Percentiles rank a stretch among this genome's conserved stretches.
Evolutionary conservation across 2,797 vertebrate species (phyloP).

Genomic region (Lagorchestes hirsutus): DNA sequence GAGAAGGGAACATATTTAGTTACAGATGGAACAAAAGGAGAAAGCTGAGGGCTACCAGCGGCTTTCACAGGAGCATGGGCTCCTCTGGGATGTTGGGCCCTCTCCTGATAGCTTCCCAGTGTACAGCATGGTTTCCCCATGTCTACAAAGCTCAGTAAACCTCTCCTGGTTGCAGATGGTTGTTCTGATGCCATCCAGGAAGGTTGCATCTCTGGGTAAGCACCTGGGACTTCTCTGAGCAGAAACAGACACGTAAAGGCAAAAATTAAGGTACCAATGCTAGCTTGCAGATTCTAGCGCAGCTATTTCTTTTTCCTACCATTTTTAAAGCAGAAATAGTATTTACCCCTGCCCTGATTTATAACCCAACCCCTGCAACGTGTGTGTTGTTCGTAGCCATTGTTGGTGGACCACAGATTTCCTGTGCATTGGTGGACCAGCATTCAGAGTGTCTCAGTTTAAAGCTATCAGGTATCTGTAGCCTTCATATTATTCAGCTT

Average conservation of each 20-base stretch:
- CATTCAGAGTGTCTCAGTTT: neutral
- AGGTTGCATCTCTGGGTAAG: neutral
- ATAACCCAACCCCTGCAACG: neutral
- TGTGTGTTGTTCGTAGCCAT: neutral
- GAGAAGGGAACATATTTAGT: neutral
- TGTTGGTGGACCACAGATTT: neutral
- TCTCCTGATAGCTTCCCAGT: neutral
- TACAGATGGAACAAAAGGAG: neutral
- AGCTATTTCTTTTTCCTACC: neutral
- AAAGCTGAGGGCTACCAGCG: neutral
- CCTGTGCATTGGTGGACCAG: neutral
- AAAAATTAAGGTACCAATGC: neutral
- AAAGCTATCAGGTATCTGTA: neutral
- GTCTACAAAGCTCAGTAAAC: neutral
- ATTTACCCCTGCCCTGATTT: neutral
- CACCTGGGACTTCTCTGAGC: neutral
- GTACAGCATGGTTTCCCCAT: neutral
- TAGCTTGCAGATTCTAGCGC: neutral
- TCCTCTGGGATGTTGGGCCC: neutral
- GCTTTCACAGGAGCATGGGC: neutral
- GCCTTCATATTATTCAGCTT: neutral
- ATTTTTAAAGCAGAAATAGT: neutral
- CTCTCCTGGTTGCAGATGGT: neutral
- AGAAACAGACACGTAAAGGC: neutral
- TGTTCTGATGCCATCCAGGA: neutral